Base-by-base conservation (phyloP, 1,140 invertebrate species). In the Nomia melanderi region DNA sequence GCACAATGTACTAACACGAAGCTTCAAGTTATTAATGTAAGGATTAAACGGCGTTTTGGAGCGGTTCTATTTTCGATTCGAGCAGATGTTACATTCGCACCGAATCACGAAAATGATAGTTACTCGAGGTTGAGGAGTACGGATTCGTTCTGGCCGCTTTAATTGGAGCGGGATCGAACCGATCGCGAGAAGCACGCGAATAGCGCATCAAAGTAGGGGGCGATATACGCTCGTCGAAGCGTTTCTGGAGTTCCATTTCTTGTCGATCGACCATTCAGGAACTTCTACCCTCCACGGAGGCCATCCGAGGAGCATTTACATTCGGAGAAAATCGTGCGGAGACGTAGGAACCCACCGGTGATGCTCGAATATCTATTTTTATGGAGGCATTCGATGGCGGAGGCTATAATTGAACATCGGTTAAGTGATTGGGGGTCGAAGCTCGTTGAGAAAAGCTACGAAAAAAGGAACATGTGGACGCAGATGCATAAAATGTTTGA, bases 21-120 rank as follows among this genome's bases (percentile, higher is more conserved):
- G 33, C 3, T n/a, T n/a, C n/a, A n/a, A n/a, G n/a, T n/a, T n/a
- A n/a, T n/a, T n/a, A n/a, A n/a, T n/a, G n/a, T n/a, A n/a, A n/a
- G n/a, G n/a, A 8, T n/a, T 50, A n/a, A 25, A 20, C 33, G 7
- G 57, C 8, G 31, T 59, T 17, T 44, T n/a, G 31, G 12, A 31
- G 2, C 54, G 31, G n/a, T 36, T 36, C 57, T 12, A 25, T 57
- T 57, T 27, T n/a, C 23, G 36, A 62, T 39, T 39, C 7, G 17
- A n/a, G 33, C 33, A 6, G 9, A 14, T 56, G 23, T 60, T 31
- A 8, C 29, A 7, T n/a, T 62, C 59, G 7, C 33, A 9, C 17
- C 31, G 11, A 39, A 62, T 50, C 33, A 62, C 33, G 59, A 4
- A 62, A 39, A n/a, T 62, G n/a, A 39, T 62, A 36, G 39, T 62